Evolutionary conservation across 2,888 invertebrate genomes (phyloP).

Genomic region (Mythimna loreyi): DNA sequence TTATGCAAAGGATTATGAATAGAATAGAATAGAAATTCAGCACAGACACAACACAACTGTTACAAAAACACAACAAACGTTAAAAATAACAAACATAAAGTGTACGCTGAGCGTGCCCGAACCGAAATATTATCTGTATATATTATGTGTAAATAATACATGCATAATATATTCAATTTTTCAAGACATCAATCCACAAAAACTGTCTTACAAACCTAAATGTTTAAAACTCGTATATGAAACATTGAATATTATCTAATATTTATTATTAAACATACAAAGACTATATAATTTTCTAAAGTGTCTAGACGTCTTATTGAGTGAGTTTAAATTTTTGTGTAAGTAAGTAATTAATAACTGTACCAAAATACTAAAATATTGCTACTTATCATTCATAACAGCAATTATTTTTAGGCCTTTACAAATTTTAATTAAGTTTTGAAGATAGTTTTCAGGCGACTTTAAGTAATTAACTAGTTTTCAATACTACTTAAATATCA

Average conservation of each 20-base stretch:
- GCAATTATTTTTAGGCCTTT: neutral
- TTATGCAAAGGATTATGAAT: too few relatives aligned
- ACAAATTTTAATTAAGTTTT: slow-evolving; percentile 3
- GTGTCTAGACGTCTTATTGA: slow-evolving; percentile 32
- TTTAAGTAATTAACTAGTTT: slow-evolving; percentile 3
- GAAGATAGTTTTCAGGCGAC: slow-evolving; percentile 2
- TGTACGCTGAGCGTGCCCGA: too few relatives aligned
- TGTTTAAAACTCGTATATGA: slow-evolving; percentile 1
- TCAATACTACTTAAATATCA: neutral
- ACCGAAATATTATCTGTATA: too few relatives aligned
- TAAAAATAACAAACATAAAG: too few relatives aligned
- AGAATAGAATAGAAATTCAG: too few relatives aligned
- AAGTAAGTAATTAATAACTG: neutral
- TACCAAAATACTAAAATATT: slow-evolving; percentile 1
- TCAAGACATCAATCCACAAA: neutral
- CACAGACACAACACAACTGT: too few relatives aligned
- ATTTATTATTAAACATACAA: neutral
- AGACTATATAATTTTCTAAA: slow-evolving; percentile 9
- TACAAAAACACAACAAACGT: too few relatives aligned
- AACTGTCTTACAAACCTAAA: neutral
- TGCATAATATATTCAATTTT: too few relatives aligned
- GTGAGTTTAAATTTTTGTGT: neutral
- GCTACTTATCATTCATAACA: neutral
- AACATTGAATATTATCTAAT: neutral
- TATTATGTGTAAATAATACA: too few relatives aligned